Evolutionary conservation across 2,113 vertebrate genomes (phyloP), one percentile per base, ranked within the genome.

Genomic region (Nanorana parkeri): DNA sequence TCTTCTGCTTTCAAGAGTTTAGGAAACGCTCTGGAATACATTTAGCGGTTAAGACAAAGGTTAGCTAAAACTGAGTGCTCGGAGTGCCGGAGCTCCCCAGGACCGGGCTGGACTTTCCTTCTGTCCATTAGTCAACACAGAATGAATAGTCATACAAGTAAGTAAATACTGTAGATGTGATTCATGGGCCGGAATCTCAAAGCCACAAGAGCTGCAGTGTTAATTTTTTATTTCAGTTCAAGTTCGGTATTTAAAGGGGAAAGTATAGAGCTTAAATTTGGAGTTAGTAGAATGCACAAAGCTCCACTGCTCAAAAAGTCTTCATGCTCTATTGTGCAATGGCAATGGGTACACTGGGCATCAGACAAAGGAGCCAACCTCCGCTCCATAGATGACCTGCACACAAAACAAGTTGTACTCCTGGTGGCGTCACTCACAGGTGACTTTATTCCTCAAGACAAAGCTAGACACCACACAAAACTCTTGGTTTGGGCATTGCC

Each of bases 11-110:
- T 75, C 80, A 75, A 47, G 69, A 67, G 26, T 75, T 75, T 75
- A 75, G 80, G 80, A 82, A 82, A 82, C 69, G 75, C 80, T 82
- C 51, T 66, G 69, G 55, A 67, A 82, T 82, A 82, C 80, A 82
- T 82, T 47, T 82, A 82, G 80, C 58, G 80, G 80, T 82, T 73
- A 82, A 51, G 41, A 71, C 71, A 41, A 75, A 82, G 73, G 80
- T 82, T 82, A 82, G 69, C 56, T 82, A 82, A 82, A 74, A 71
- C 68, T 36, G 67, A 58, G 24, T 21, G 24, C 68, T 64, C 29
- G 36, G 79, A 74, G 47, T 63, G 26, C n/a, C 61, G 16, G 47
- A 28, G 60, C 61, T 67, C 60, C 63, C 51, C 69, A 17, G 63
- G 61, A 66, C 36, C 10, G n/a, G 15, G 51, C 47, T 67, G 73